Percentiles rank a stretch among this genome's conserved stretches.
phyloP scores from a whole-genome alignment of 2,113 vertebrate species.

The Xyliphius kryptos region DNA sequence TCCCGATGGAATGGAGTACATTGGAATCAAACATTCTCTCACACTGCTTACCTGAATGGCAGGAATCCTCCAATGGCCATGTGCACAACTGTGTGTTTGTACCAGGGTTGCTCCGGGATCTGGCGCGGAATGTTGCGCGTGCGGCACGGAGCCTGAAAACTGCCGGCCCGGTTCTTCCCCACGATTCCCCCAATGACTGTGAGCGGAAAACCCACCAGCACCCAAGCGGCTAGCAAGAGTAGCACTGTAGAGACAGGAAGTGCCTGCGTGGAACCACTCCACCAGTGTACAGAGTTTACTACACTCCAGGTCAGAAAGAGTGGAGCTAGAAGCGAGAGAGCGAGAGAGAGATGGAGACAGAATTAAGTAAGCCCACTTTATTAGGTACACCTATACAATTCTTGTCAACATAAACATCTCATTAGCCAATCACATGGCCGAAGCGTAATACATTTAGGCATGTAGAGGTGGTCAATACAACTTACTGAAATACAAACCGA shows the following conservation, averaged over 20 bases:
- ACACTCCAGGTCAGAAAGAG: constrained; percentile 88
- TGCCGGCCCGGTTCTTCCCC: constrained; percentile 79
- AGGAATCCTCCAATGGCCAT: constrained; percentile 90
- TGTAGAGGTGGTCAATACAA: no score
- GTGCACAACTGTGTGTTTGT: constrained; percentile 79
- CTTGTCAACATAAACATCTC: no score
- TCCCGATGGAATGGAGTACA: no score
- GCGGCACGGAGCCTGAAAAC: constrained; percentile 83
- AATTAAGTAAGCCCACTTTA: no score
- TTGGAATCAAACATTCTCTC: no score
- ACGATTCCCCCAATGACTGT: constrained; percentile 87
- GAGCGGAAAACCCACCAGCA: constrained; percentile 84
- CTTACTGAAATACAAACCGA: no score
- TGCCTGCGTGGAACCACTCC: constrained; percentile 84
- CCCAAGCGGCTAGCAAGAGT: constrained; percentile 79
- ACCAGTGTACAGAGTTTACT: constrained; percentile 88
- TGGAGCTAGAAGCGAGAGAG: constrained; percentile 64
- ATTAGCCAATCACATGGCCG: no score
- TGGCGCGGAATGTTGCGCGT: constrained; percentile 85
- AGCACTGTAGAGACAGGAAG: constrained; percentile 82
- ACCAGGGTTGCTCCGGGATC: constrained; percentile 87
- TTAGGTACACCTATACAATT: no score
- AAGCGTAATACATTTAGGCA: no score
- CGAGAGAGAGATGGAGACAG: not conserved
- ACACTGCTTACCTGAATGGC: constrained; percentile 76